Base-by-base conservation (phyloP, 2,113 vertebrate species). In the Gallinago media region DNA sequence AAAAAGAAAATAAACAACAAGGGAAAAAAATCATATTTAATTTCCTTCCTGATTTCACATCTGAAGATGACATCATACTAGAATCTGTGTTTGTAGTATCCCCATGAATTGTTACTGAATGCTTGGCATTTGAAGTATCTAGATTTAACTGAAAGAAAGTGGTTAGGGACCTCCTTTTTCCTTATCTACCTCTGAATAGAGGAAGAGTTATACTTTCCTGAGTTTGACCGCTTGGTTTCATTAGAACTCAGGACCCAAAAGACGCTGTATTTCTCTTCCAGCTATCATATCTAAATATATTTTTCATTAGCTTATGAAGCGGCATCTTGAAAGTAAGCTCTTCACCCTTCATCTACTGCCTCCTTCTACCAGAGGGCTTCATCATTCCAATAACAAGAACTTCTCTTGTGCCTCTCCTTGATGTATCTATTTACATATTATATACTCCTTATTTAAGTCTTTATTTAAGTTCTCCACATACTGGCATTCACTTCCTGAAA, bases 161-260 rank as follows among this genome's bases (percentile, higher is more conserved):
- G 5, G 2, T 21, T 40, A 31, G 2, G 3, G 5, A 56, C 12
- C 6, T 71, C 36, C 12, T 49, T 62, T 18, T 11, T 2, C 0
- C 1, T 3, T 2, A 5, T 10, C 12, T 15, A 7, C 8, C 42
- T 65, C 62, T 25, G 18, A 47, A 42, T 1, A 67, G 5, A 55
- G 13, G 42, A 86, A n/a, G 32, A 42, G 11, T 58, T n/a, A 66
- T 5, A 61, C 12, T 85, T 85, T 47, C 6, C 22, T 79, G 34
- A 73, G 26, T 82, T 71, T 52, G 15, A 59, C 16, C 1, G 1
- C 4, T n/a, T 75, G 11, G 2, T 62, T 92, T 75, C 18, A 3
- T 27, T 50, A 25, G 20, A 73, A 54, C 14, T 49, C 36, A 76
- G 31, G 9, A 88, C 8, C 3, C 16, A 38, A 88, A 86, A 49